A percentile compares a stretch with the other conserved stretches of the same genome.
These are phyloP conservation scores for Elegia similella DNA, from an alignment of 2,888 invertebrate genomes.

Conservation along the genomic window DNA sequence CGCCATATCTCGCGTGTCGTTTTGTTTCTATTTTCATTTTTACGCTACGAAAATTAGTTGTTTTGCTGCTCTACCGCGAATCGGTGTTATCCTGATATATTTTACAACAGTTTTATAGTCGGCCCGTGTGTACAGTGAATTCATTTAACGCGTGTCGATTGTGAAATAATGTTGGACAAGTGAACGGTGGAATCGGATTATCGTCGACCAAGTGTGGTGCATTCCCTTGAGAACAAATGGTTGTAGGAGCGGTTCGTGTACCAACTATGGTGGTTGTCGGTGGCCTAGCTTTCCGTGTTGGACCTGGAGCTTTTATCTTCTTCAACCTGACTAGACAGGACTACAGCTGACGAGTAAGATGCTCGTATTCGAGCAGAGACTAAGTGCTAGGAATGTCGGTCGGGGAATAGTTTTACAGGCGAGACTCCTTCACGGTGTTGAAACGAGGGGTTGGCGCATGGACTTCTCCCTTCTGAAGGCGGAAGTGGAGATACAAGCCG, in stretches of 20 bases:
- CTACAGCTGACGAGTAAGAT: conserved; percentile 77
- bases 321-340: conserved; percentile 76
- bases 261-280: conserved; percentile 72
- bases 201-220: conserved; percentile 36
- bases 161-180: conserved; percentile 75
- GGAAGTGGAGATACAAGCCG: conserved; percentile 72
- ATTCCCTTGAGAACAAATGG: conserved; percentile 55
- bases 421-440: conserved; percentile 65
- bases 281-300: conserved; percentile 55
- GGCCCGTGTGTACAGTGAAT: neutral
- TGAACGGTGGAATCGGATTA: conserved; percentile 37
- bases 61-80: conserved; percentile 34
- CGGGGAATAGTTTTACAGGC: conserved; percentile 66
- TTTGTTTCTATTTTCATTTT: conserved; percentile 46
- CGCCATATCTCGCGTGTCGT: conserved; percentile 45
- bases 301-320: conserved; percentile 72
- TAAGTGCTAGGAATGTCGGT: conserved; percentile 63
- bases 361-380: conserved; percentile 78
- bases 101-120: conserved; percentile 1
- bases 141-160: conserved; percentile 15
- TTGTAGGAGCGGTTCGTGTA: conserved; percentile 57
- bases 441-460: conserved; percentile 73
- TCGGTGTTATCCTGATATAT: conserved; percentile 43
- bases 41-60: conserved; percentile 36
- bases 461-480: conserved; percentile 66